phyloP scores from a whole-genome alignment of 2,113 vertebrate species.

The Orthochromis indermauri region DNA sequence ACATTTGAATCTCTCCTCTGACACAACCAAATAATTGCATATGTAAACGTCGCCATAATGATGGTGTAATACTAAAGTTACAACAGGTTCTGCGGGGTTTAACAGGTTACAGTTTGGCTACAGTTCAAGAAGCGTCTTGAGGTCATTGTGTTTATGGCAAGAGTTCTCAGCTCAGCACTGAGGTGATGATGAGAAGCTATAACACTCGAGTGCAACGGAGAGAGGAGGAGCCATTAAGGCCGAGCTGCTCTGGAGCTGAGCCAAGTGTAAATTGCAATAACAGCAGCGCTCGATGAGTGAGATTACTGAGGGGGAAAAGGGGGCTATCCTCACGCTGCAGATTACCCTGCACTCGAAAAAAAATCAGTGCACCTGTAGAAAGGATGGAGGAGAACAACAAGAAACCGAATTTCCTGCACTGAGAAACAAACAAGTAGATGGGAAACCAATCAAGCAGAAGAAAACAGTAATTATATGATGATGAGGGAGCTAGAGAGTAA shows the following conservation, averaged over 20 bases:
- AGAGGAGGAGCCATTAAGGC: conserved; percentile 14
- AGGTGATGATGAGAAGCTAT: conserved; percentile 38
- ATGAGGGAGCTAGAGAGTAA: background rate
- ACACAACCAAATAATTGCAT: background rate
- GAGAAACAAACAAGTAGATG: background rate
- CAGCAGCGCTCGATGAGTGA: conserved; percentile 24
- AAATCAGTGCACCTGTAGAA: conserved; percentile 2
- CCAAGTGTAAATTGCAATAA: conserved; percentile 58
- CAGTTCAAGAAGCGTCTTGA: background rate
- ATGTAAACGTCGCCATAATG: background rate
- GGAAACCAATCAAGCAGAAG: conserved; percentile 8
- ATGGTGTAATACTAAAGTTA: background rate
- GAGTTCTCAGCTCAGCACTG: background rate
- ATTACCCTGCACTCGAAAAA: background rate
- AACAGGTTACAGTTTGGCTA: background rate
- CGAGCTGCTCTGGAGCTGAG: conserved; percentile 30
- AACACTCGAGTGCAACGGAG: background rate
- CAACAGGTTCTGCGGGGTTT: background rate
- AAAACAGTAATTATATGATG: conserved; percentile 14
- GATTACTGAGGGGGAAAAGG: conserved; percentile 32
- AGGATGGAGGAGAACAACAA: background rate
- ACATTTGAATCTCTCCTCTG: background rate
- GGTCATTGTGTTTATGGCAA: conserved; percentile 1
- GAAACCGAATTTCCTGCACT: background rate
- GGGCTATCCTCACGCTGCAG: conserved; percentile 25